phyloP scores from a whole-genome alignment of 2,888 invertebrate genomes.

The Hymenopus coronatus region DNA sequence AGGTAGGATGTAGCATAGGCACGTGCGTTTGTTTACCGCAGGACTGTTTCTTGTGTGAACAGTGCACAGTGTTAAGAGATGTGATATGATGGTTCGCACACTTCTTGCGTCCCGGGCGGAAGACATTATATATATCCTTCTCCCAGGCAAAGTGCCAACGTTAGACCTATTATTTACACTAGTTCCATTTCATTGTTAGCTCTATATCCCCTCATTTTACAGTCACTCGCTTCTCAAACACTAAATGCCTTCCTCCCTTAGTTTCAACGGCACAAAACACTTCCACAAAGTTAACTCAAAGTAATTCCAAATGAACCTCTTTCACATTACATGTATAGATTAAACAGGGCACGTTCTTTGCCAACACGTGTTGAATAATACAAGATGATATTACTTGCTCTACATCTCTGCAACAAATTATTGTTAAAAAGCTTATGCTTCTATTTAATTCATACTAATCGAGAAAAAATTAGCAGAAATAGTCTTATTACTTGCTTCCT shows the following conservation, averaged over 20 bases:
- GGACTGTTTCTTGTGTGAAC: no score
- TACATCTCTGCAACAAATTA: no score
- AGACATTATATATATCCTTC: background rate
- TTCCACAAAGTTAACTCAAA: background rate
- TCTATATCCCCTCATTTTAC: background rate
- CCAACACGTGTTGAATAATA: background rate
- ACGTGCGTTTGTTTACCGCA: no score
- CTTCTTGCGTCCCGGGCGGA: no score
- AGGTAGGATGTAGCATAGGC: no score
- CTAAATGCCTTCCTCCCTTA: background rate
- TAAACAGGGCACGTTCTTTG: background rate
- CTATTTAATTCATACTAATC: no score
- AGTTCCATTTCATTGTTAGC: background rate
- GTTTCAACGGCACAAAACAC: background rate
- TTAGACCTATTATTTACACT: background rate
- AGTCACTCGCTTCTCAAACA: background rate
- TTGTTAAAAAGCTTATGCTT: no score
- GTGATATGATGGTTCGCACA: background rate
- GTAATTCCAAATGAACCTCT: background rate
- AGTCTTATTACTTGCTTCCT: no score
- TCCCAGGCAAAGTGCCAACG: background rate
- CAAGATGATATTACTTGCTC: no score
- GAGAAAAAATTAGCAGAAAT: no score
- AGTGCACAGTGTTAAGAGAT: no score
- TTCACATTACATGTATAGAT: background rate